These are phyloP conservation scores for Hipparchia sbordonii DNA, from an alignment of 2,888 invertebrate genomes.

Conservation along the genomic window DNA sequence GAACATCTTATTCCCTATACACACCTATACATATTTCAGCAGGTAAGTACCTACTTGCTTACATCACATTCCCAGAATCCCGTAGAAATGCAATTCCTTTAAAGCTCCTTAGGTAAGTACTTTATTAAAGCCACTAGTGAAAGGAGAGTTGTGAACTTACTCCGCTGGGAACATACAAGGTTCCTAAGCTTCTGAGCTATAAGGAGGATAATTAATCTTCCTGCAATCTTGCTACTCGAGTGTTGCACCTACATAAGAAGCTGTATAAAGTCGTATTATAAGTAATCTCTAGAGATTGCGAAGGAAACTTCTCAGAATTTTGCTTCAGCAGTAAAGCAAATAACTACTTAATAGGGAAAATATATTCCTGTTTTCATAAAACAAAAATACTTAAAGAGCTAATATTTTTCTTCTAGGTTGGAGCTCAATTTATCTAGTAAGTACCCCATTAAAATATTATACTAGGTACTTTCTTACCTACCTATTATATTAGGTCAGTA, in stretches of 20 bases:
- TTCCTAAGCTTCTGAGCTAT: constrained; percentile 11
- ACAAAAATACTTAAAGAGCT: no score
- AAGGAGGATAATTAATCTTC: constrained; percentile 15
- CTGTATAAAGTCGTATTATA: neutral
- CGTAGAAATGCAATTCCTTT: constrained; percentile 8
- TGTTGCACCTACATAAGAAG: neutral
- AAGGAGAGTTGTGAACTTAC: constrained; percentile 19
- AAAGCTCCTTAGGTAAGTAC: neutral
- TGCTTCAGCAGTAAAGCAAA: neutral
- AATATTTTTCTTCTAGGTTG: no score
- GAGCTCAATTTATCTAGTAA: no score
- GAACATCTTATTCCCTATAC: neutral
- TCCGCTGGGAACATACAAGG: constrained; percentile 23
- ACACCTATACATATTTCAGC: neutral
- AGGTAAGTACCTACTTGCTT: neutral
- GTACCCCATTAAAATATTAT: no score
- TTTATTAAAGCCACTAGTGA: constrained; percentile 17
- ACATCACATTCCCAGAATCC: constrained; percentile 1
- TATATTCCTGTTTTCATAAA: no score
- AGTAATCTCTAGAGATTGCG: neutral
- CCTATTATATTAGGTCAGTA: no score
- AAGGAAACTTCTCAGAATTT: neutral
- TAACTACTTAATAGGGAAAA: neutral
- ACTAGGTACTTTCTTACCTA: no score
- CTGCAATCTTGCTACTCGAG: neutral